Conservation (phyloP, 2,113 vertebrate genomes). For the Pseudorectes ferrugineus region DNA sequence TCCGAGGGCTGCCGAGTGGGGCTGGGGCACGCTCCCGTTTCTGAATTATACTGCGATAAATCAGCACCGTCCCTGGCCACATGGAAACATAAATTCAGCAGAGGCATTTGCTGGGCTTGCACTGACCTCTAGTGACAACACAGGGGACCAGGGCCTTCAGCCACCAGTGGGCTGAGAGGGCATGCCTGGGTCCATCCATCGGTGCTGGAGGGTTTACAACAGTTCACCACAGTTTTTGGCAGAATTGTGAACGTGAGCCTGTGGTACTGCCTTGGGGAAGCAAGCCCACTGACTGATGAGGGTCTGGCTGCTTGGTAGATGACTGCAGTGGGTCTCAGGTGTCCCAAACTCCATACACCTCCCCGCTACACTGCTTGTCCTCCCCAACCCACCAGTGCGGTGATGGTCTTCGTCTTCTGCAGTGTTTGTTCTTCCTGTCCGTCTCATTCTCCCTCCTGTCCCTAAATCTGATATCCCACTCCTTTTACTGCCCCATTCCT, state of each 20-base stretch:
- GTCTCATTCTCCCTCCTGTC: background rate
- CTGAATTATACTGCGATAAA: background rate
- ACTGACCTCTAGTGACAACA: constrained; percentile 74
- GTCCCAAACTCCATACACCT: background rate
- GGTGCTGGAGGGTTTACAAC: accelerated
- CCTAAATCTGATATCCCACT: background rate
- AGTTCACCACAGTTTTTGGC: background rate
- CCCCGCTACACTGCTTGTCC: background rate
- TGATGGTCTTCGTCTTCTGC: background rate
- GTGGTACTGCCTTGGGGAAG: background rate
- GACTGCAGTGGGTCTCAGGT: background rate
- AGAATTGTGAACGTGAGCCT: background rate
- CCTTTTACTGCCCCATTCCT: background rate
- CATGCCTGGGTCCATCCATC: accelerated
- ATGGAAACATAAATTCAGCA: background rate
- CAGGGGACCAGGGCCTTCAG: background rate
- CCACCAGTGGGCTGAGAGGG: background rate
- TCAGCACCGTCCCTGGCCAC: background rate
- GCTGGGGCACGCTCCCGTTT: background rate
- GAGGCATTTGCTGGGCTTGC: constrained; percentile 37
- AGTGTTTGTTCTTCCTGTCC: background rate
- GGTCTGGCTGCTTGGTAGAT: background rate
- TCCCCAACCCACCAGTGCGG: accelerated
- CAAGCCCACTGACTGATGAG: background rate
- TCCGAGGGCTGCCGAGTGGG: background rate